Conservation (phyloP, 2,888 invertebrate genomes). For the Allophyes oxyacanthae region DNA sequence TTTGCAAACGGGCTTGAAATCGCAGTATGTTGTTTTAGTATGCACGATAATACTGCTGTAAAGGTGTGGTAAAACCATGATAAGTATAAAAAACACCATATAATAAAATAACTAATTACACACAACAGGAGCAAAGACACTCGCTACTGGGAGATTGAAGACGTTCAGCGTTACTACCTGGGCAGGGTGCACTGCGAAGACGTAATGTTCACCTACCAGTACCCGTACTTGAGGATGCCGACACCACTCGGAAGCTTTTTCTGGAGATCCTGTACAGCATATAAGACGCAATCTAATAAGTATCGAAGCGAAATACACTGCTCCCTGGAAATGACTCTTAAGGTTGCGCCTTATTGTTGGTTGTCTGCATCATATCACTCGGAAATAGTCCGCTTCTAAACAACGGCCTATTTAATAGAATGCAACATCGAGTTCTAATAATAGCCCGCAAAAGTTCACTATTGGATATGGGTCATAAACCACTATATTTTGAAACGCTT, state of each 20-base stretch:
- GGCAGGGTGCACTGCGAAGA: conserved; percentile 77
- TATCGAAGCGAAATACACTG: conserved; percentile 72
- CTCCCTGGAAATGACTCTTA: conserved; percentile 72
- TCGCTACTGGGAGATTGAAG: conserved; percentile 78
- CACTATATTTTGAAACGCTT: no score
- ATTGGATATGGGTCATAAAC: no score
- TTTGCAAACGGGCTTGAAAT: no score
- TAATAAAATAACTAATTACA: no score
- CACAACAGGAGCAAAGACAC: conserved; percentile 69
- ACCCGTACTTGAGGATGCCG: conserved; percentile 75
- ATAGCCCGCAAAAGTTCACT: no score
- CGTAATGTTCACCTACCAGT: conserved; percentile 77
- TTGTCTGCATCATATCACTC: background rate
- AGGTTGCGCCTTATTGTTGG: conserved; percentile 59
- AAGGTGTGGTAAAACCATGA: no score
- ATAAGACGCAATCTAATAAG: conserved; percentile 64
- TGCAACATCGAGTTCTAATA: no score
- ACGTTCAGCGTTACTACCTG: conserved; percentile 77
- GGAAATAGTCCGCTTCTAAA: no score
- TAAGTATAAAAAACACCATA: no score
- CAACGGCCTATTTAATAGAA: no score
- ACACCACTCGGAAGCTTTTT: conserved; percentile 68
- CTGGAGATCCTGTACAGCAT: conserved; percentile 73
- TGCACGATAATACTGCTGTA: no score
- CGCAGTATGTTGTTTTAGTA: no score